Conservation (phyloP, 2,797 vertebrate species). For the Danio choprae region DNA sequence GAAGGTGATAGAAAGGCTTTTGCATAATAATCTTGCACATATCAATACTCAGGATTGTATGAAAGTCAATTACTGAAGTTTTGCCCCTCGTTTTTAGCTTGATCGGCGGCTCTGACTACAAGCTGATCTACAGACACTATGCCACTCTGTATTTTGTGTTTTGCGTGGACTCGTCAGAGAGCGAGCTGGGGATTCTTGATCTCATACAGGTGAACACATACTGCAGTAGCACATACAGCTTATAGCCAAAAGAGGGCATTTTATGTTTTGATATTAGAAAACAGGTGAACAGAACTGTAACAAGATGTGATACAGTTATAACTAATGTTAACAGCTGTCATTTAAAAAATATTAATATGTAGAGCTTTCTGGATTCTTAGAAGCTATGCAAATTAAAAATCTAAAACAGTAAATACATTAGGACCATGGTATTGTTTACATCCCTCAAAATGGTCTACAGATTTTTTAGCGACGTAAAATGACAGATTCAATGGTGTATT, state of each 20-base stretch:
- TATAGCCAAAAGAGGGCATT: background rate
- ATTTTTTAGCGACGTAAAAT: too few relatives aligned
- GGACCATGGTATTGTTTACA: too few relatives aligned
- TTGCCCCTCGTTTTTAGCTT: conserved; percentile 69
- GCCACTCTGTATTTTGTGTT: conserved; percentile 84
- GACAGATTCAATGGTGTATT: too few relatives aligned
- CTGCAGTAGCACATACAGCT: too few relatives aligned
- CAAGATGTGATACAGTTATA: too few relatives aligned
- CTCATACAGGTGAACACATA: conserved; percentile 81
- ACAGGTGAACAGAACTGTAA: too few relatives aligned
- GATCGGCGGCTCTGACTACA: conserved; percentile 83
- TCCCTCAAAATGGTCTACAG: too few relatives aligned
- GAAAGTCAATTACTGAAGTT: background rate
- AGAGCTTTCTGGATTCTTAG: too few relatives aligned
- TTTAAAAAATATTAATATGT: too few relatives aligned
- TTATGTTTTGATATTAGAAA: background rate
- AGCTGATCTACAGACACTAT: conserved; percentile 84
- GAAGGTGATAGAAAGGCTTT: conserved; percentile 75
- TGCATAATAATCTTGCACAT: background rate
- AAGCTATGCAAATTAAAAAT: too few relatives aligned
- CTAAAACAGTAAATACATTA: too few relatives aligned
- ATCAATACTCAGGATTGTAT: background rate
- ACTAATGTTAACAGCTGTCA: too few relatives aligned
- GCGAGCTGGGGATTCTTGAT: conserved; percentile 85
- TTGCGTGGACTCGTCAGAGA: conserved; percentile 84